Conservation (phyloP, 2,888 invertebrate species). For the Silvanus unidentatus region DNA sequence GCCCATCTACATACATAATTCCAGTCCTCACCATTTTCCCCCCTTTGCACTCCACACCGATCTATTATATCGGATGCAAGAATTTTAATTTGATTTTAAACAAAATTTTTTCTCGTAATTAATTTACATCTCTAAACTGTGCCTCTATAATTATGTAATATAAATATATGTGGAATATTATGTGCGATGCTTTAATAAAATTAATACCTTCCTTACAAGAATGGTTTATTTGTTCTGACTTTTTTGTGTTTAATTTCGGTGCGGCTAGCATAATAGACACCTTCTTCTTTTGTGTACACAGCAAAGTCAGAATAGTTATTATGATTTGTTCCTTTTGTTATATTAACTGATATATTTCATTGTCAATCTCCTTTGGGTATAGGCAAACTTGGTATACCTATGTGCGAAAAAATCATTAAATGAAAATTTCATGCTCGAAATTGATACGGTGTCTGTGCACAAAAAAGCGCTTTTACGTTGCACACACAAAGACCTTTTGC, state of each 20-base stretch:
- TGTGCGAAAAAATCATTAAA: conserved; percentile 21
- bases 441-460: conserved; percentile 7
- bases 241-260: conserved; percentile 13
- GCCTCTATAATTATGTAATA: too few species aligned
- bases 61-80: background rate
- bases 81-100: conserved; percentile 2
- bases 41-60: too few species aligned
- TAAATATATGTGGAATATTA: background rate
- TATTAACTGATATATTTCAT: conserved; percentile 3
- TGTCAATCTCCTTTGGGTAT: conserved; percentile 11
- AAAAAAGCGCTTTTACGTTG: background rate
- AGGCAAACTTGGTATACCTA: conserved; percentile 4
- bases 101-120: background rate
- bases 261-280: conserved; percentile 15
- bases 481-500: too few species aligned
- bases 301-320: conserved; percentile 13
- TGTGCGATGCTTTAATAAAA: background rate
- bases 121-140: too few species aligned
- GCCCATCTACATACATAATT: background rate
- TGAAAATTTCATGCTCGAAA: conserved; percentile 22
- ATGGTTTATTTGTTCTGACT: conserved; percentile 6
- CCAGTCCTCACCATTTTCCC: too few species aligned
- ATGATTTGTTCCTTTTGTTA: conserved; percentile 10
- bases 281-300: conserved; percentile 17
- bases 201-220: background rate